A percentile compares a stretch with the other conserved stretches of the same genome.
phyloP scores from a whole-genome alignment of 2,888 invertebrate species.

The Xanthorhoe spadicearia region DNA sequence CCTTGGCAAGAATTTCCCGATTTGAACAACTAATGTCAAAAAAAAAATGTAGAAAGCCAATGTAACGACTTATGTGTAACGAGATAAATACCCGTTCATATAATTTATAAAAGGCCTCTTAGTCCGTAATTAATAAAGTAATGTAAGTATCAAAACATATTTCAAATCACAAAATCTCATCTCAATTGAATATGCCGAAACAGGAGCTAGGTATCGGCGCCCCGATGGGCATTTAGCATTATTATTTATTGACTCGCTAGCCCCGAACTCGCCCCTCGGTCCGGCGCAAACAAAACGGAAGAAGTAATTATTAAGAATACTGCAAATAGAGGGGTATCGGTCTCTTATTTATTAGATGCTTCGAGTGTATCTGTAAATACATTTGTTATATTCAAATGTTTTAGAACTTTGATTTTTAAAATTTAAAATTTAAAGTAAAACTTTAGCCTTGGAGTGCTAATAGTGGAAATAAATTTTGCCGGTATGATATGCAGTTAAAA shows the following conservation, averaged over 20 bases:
- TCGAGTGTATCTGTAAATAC: constrained; percentile 45
- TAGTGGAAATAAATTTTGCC: neutral
- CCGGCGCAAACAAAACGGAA: constrained; percentile 78
- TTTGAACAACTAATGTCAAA: too few species aligned
- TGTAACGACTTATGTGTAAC: too few species aligned
- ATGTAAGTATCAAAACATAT: neutral
- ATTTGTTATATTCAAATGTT: constrained; percentile 34
- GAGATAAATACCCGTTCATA: too few species aligned
- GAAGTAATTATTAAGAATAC: constrained; percentile 84
- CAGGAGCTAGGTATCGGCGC: constrained; percentile 47
- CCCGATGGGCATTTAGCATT: constrained; percentile 77
- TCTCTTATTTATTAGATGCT: constrained; percentile 59
- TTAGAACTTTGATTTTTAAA: too few species aligned
- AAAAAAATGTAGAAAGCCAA: too few species aligned
- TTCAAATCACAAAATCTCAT: neutral
- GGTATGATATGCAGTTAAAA: too few species aligned
- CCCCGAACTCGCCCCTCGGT: constrained; percentile 67
- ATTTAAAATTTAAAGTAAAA: too few species aligned
- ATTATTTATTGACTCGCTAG: constrained; percentile 80
- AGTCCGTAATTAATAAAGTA: too few species aligned
- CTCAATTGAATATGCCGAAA: constrained; percentile 30
- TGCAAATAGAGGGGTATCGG: constrained; percentile 73
- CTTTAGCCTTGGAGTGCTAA: too few species aligned
- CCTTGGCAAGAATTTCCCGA: too few species aligned
- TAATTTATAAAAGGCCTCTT: too few species aligned